phyloP scores from a whole-genome alignment of 2,888 invertebrate genomes.

The Drosophila niveifrons region DNA sequence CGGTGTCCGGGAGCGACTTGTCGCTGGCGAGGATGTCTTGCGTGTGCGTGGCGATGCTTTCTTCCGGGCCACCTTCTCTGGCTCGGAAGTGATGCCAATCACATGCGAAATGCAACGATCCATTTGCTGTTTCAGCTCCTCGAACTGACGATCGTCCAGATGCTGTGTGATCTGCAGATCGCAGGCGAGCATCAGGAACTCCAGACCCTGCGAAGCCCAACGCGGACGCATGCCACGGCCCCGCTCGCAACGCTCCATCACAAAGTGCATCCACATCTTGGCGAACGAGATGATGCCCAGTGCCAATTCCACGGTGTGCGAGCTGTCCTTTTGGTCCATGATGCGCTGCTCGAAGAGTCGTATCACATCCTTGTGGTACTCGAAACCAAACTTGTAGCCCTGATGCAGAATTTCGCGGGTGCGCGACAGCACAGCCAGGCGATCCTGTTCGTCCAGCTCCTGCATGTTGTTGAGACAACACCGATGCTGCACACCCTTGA shows the following conservation, averaged over 20 bases:
- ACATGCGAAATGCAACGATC: constrained; percentile 95
- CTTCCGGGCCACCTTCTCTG: constrained; percentile 84
- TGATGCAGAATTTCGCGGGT: constrained; percentile 93
- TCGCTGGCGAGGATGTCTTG: constrained; percentile 84
- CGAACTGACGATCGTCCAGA: constrained; percentile 92
- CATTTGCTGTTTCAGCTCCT: constrained; percentile 91
- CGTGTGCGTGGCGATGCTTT: constrained; percentile 85
- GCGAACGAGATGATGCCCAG: constrained; percentile 89
- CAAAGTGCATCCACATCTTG: constrained; percentile 95
- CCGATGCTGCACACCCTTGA: constrained; percentile 82
- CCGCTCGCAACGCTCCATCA: constrained; percentile 92
- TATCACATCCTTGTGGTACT: constrained; percentile 87
- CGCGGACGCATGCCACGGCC: constrained; percentile 92
- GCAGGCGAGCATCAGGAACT: constrained; percentile 93
- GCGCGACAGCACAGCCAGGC: constrained; percentile 87
- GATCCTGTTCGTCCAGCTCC: constrained; percentile 78
- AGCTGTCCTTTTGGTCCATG: constrained; percentile 82
- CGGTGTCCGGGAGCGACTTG: constrained; percentile 84
- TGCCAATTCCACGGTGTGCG: constrained; percentile 86
- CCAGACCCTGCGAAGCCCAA: constrained; percentile 96
- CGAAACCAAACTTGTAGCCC: constrained; percentile 95
- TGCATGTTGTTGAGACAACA: constrained; percentile 82
- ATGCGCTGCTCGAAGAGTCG: constrained; percentile 86
- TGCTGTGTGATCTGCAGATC: constrained; percentile 93
- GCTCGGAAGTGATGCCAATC: constrained; percentile 88